Evolutionary conservation across 2,113 vertebrate species (phyloP).

Genomic region (Hoplias malabaricus): DNA sequence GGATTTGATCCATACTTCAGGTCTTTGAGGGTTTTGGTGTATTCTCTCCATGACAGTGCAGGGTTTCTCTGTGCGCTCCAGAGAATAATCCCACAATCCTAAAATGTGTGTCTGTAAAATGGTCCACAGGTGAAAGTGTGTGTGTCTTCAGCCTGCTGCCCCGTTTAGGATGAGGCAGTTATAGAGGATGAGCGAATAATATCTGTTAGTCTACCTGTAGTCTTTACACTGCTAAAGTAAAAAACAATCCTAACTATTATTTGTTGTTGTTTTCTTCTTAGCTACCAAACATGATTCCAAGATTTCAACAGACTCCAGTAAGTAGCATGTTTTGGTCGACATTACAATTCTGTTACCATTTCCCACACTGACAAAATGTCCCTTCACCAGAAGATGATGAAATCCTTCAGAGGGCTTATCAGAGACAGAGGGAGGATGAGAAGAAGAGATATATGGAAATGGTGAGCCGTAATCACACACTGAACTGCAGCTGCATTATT

Average conservation of each 20-base stretch:
- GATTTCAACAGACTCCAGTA: conserved; percentile 8
- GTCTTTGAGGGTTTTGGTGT: too few species aligned
- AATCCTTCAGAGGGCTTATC: conserved; percentile 44
- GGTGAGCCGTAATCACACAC: conserved; percentile 56
- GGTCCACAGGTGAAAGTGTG: too few species aligned
- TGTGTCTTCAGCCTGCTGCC: too few species aligned
- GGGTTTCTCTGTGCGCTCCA: too few species aligned
- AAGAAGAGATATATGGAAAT: conserved; percentile 67
- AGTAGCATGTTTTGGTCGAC: background rate
- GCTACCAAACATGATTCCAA: background rate
- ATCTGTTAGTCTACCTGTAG: too few species aligned
- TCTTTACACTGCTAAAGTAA: too few species aligned
- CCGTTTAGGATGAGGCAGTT: too few species aligned
- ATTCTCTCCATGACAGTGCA: too few species aligned
- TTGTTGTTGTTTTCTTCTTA: background rate
- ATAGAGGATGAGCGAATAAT: too few species aligned
- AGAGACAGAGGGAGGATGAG: conserved; percentile 54
- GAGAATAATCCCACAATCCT: too few species aligned
- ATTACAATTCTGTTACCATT: background rate
- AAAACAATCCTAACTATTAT: background rate
- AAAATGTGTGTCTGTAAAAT: too few species aligned
- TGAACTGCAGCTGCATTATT: background rate
- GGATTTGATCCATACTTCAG: too few species aligned
- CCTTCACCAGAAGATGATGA: conserved; percentile 58
- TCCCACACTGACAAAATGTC: background rate